phyloP scores from a whole-genome alignment of 2,888 invertebrate species.

The Drosophila birchii region DNA sequence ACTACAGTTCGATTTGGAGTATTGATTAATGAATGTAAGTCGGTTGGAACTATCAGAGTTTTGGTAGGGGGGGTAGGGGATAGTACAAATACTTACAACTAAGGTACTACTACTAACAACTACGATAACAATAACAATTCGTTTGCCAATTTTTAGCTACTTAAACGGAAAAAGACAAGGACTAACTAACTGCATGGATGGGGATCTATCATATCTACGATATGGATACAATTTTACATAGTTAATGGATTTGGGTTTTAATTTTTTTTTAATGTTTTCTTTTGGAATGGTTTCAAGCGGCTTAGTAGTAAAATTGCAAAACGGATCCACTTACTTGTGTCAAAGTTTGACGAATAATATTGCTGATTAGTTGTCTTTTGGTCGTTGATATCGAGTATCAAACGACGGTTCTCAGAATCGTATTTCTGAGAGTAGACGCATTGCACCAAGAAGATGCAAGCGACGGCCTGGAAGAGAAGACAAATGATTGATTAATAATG shows the following conservation, averaged over 20 bases:
- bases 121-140: conserved; percentile 35
- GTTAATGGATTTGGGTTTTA: conserved; percentile 27
- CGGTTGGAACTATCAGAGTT: conserved; percentile 18
- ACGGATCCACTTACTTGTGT: conserved; percentile 88
- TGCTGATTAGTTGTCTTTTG: conserved; percentile 89
- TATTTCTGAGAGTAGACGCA: conserved; percentile 81
- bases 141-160: conserved; percentile 47
- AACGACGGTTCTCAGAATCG: conserved; percentile 86
- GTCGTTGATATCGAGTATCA: conserved; percentile 90
- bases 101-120: conserved; percentile 55
- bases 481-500: conserved; percentile 33
- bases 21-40: conserved; percentile 56
- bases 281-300: conserved; percentile 47
- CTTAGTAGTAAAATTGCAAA: conserved; percentile 53
- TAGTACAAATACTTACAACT: conserved; percentile 55
- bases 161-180: conserved; percentile 62
- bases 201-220: conserved; percentile 43
- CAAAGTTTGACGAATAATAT: conserved; percentile 91
- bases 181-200: conserved; percentile 56
- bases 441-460: conserved; percentile 84
- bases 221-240: conserved; percentile 56
- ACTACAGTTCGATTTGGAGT: conserved; percentile 41
- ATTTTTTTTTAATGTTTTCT: conserved; percentile 36
- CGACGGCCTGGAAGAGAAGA: conserved; percentile 83
- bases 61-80: conserved; percentile 10